These are phyloP conservation scores for Acleris holmiana DNA, from an alignment of 2,888 invertebrate genomes.

Conservation along the genomic window DNA sequence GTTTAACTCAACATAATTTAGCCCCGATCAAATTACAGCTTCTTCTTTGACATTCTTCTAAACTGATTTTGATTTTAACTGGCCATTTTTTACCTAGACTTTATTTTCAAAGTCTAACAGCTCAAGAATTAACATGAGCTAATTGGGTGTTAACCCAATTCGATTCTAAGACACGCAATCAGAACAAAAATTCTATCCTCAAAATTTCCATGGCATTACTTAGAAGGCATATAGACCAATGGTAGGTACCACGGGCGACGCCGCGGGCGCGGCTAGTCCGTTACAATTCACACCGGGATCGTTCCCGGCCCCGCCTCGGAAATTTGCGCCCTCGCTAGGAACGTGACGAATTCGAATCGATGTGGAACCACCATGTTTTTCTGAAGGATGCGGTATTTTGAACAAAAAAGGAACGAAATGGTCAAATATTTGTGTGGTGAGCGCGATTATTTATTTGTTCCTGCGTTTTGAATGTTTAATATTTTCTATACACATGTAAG, in stretches of 20 bases:
- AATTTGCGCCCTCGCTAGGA: conserved; percentile 62
- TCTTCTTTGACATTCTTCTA: no score
- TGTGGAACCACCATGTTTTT: conserved; percentile 40
- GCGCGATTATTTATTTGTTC: not conserved
- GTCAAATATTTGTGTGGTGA: not conserved
- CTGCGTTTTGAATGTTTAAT: no score
- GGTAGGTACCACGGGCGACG: conserved; percentile 4
- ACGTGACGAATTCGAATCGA: conserved; percentile 74
- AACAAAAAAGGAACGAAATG: not conserved
- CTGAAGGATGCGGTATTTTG: conserved; percentile 31
- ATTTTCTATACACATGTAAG: no score
- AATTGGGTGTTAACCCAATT: no score
- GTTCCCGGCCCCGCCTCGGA: conserved; percentile 64
- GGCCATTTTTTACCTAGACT: no score
- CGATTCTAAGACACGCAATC: no score
- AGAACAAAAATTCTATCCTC: not conserved
- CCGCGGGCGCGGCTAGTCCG: conserved; percentile 23
- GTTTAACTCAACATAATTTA: no score
- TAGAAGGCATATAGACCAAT: not conserved
- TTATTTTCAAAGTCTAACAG: no score
- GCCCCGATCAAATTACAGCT: no score
- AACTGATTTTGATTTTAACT: no score
- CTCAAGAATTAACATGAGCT: no score
- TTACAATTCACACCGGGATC: conserved; percentile 55
- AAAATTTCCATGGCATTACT: not conserved